Conservation (phyloP, 2,797 vertebrate genomes). For the Tympanoctomys barrerae region DNA sequence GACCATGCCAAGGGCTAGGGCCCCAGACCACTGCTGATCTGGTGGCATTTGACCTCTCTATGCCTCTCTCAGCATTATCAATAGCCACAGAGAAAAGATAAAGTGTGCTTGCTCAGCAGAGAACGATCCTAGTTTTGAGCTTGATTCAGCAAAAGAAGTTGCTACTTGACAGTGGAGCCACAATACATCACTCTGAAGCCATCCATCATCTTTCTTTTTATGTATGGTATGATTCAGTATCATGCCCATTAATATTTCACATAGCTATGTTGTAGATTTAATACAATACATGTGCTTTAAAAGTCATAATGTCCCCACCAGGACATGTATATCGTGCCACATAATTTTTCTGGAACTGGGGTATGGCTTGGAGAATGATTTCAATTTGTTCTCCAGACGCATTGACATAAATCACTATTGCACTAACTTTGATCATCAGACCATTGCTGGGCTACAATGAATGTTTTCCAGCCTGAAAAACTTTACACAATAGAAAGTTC, state of each 20-base stretch:
- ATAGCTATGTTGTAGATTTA: not conserved
- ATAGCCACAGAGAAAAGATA: conserved; percentile 27
- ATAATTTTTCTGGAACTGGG: conserved; percentile 61
- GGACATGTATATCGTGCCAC: conserved; percentile 44
- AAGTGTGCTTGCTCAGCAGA: conserved; percentile 34
- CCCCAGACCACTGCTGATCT: not conserved
- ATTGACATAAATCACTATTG: conserved; percentile 74
- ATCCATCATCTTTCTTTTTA: not conserved
- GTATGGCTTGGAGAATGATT: conserved; percentile 67
- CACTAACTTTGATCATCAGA: conserved; percentile 36
- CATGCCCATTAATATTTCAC: conserved; percentile 44
- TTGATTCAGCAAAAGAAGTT: conserved; percentile 42
- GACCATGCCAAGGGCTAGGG: not conserved
- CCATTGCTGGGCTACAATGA: conserved; percentile 44
- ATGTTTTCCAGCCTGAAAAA: conserved; percentile 55
- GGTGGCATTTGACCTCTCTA: not conserved
- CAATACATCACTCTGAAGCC: conserved; percentile 10
- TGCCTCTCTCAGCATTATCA: conserved; percentile 34
- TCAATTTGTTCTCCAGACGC: conserved; percentile 75
- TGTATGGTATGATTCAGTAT: not conserved
- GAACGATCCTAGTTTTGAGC: conserved; percentile 32
- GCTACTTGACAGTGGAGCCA: not conserved
- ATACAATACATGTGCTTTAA: conserved; percentile 61
- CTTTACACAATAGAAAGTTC: conserved; percentile 43
- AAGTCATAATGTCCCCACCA: conserved; percentile 49